Base-by-base conservation (phyloP, 2,797 vertebrate species). In the Aselliscus stoliczkanus region DNA sequence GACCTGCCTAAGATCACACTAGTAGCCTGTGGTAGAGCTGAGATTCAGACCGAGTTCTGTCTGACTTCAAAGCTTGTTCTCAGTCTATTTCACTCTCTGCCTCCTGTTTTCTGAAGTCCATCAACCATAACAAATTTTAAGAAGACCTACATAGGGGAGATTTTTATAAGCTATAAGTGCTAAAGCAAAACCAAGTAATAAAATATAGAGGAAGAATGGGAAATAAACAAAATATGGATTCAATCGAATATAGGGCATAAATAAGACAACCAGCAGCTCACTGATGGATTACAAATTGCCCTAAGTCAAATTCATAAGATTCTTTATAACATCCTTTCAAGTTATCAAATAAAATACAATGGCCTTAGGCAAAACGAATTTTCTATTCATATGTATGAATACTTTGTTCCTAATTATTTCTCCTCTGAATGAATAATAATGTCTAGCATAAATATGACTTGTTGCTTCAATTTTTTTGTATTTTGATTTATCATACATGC, bases 331-430 rank as follows among this genome's bases (percentile, higher is more conserved):
- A 67, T 37, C 34, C 64, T 90, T 67, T 80, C 31, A 94, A 84
- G 29, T 88, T 86, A 65, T 96, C 70, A 90, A 90, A 80, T 85
- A 90, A 90, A 96, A 65, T 75, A 67, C 10, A 72, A n/a, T 9
- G 13, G 88, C 60, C 37, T 83, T 89, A 72, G 39, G 62, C 34
- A 60, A 88, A 83, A 90, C 82, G 1, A 64, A 58, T 80, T 65
- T 92, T 70, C 42, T 92, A 25, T 56, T 82, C 42, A 47, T 81
- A 73, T 93, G 39, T 50, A 76, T 88, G 50, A 90, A 91, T 92
- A 70, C 39, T 83, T 95, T 90, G 42, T 62, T 93, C 23, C 62
- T 95, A 80, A 91, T 97, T 89, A 82, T 94, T 94, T 93, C 80
- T 81, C 77, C 8, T 94, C 20, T 54, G 1, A 83, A 17, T 79